Conservation (phyloP, 2,113 vertebrate species). For the Emydura subglobosa region DNA sequence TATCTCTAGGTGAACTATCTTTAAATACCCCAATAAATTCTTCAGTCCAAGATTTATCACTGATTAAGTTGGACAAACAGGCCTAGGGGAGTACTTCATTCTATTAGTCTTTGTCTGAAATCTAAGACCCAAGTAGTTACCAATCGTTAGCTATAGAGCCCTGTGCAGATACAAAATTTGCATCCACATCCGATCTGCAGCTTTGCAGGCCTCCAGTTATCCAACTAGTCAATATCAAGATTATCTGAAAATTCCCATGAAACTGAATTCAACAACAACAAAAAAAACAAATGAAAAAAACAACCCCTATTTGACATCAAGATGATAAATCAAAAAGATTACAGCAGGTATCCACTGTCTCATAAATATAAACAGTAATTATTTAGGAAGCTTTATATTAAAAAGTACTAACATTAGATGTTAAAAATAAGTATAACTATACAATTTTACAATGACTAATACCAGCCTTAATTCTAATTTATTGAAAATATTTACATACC, state of each 20-base stretch:
- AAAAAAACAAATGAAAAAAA: background rate
- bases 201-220: background rate
- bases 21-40: background rate
- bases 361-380: background rate
- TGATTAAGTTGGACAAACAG: background rate
- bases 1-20: background rate
- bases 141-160: background rate
- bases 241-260: background rate
- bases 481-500: slow-evolving; percentile 75
- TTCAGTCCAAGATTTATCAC: background rate
- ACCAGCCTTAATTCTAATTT: background rate
- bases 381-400: background rate
- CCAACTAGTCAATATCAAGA: background rate
- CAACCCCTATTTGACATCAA: background rate
- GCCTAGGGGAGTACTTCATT: background rate
- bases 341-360: background rate
- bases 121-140: background rate
- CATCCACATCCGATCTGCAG: too few species aligned
- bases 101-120: background rate
- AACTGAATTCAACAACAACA: background rate
- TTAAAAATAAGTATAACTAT: background rate
- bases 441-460: background rate
- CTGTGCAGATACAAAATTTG: too few species aligned
- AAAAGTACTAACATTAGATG: background rate
- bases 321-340: background rate